Base-by-base conservation (phyloP, 2,797 vertebrate genomes). In the Anas georgica region DNA sequence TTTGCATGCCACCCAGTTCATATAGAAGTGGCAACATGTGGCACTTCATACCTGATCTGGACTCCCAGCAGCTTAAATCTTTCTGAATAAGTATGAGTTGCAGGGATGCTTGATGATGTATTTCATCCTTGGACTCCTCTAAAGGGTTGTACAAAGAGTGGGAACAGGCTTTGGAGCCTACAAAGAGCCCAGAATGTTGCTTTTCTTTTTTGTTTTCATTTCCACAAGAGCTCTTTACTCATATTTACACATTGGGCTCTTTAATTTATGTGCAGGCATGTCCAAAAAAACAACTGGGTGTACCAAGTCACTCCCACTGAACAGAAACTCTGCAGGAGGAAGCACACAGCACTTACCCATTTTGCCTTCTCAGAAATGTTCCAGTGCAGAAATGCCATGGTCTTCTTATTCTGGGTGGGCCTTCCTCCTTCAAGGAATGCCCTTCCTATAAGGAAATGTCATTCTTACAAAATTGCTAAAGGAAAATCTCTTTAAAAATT, bases 371-470 rank as follows among this genome's bases (percentile, higher is more conserved):
- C 45, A 86, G 41, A 74, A 79, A 75, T 14, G 35, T 66, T 76
- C 67, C 43, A 52, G 20, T 28, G 67, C 26, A 93, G 69, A 89
- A 76, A 25, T 69, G 64, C 18, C 35, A 9, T 16, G 17, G 41
- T 17, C 74, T 21, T 83, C 37, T 72, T 87, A 73, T 3, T 8
- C 79, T 93, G 93, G 85, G 92, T 63, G 90, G 82, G 50, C 60
- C 75, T 85, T 73, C 55, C 86, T 94, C 74, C 60, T 74, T 93
- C 84, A 89, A 70, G 77, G 54, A 90, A 82, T 72, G 56, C 59
- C 56, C 50, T 93, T 96, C 64, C 94, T 88, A 63, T 83, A 78
- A 72, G 80, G 91, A 95, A 97, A 94, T 78, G 81, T 14, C 33
- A 87, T 67, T 85, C 77, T 60, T 74, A n/a, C 41, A 88, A 84